Percentiles rank a stretch among this genome's conserved stretches.
Conservation (phyloP, 2,797 vertebrate genomes). For the Eulemur rubriventer region DNA sequence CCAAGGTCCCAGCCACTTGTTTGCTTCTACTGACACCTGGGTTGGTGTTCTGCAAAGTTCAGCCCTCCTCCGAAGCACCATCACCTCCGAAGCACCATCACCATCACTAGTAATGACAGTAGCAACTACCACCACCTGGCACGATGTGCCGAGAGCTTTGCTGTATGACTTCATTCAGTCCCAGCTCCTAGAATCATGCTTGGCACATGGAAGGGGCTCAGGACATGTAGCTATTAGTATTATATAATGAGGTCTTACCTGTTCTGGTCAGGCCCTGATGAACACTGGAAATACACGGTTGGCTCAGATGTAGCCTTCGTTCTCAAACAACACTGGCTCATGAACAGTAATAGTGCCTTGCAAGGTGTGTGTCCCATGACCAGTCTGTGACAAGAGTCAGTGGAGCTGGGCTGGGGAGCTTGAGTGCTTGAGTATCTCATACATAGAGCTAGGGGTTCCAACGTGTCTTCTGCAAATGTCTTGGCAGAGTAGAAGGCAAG, state of each 20-base stretch:
- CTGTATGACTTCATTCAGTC: neutral
- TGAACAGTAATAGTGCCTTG: neutral
- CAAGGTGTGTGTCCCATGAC: neutral
- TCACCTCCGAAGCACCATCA: too few species aligned
- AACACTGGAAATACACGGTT: neutral
- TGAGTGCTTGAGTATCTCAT: neutral
- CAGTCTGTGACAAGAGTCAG: neutral
- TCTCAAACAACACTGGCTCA: neutral
- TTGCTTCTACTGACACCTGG: neutral
- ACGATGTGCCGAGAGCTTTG: neutral
- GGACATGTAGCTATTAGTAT: rapidly evolving
- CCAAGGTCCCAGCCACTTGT: neutral
- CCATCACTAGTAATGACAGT: neutral
- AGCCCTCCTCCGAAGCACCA: neutral
- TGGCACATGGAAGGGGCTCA: rapidly evolving
- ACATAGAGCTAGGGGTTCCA: neutral
- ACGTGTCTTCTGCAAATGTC: neutral
- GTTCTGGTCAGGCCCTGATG: neutral
- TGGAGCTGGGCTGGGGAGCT: neutral
- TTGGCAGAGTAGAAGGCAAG: neutral
- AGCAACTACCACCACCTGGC: neutral
- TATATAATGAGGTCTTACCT: neutral
- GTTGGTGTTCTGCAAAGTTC: neutral
- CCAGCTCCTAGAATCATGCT: neutral
- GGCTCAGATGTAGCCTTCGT: neutral